Evolutionary conservation across 2,113 vertebrate genomes (phyloP).

Genomic region (Cnemophilus loriae): DNA sequence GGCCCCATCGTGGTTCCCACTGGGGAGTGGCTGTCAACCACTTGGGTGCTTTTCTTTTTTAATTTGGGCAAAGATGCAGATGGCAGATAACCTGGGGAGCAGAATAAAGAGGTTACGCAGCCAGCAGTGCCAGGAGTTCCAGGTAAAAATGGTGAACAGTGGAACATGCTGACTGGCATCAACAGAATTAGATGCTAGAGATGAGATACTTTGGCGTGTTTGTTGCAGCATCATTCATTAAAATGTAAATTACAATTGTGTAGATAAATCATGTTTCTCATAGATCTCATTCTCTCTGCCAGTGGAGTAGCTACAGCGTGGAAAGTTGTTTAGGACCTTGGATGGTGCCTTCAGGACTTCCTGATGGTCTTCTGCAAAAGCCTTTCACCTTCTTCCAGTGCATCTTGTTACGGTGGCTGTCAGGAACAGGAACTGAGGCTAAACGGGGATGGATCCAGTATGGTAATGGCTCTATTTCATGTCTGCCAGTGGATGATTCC

Average conservation of each 20-base stretch:
- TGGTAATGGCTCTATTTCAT: not conserved
- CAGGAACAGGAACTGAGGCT: not conserved
- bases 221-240: not conserved
- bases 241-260: not conserved
- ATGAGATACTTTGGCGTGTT: not conserved
- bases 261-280: not conserved
- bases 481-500: not conserved
- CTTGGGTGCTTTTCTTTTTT: not conserved
- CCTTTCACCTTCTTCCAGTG: not conserved
- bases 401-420: not conserved
- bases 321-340: not conserved
- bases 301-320: not conserved
- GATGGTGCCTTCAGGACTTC: not conserved
- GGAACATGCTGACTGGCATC: not conserved
- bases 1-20: not conserved
- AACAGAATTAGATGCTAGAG: not conserved
- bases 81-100: not conserved
- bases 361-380: not conserved
- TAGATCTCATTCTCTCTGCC: not conserved
- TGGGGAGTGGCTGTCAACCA: not conserved
- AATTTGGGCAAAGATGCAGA: not conserved
- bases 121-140: not conserved
- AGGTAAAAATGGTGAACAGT: not conserved
- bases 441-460: rapidly evolving
- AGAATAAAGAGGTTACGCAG: not conserved